These are phyloP conservation scores for Polydrusus tereticollis DNA, from an alignment of 2,888 invertebrate genomes.

Conservation along the genomic window DNA sequence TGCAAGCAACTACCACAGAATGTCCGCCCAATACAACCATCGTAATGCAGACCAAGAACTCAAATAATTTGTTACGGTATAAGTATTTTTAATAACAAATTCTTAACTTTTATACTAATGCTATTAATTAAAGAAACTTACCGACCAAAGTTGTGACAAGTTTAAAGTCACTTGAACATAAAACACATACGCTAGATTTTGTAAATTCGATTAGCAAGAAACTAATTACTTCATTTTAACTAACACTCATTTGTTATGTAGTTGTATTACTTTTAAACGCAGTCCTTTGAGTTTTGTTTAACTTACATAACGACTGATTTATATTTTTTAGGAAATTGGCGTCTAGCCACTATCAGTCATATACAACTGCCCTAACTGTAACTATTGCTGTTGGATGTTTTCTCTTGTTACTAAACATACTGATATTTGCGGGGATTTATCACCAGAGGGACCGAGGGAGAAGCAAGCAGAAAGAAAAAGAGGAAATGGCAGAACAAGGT, in stretches of 20 bases:
- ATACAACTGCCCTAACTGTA: conserved; percentile 89
- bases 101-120: no score
- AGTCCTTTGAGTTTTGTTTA: no score
- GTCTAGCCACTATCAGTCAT: conserved; percentile 88
- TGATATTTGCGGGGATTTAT: conserved; percentile 91
- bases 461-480: conserved; percentile 77
- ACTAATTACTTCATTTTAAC: no score
- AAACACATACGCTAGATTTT: no score
- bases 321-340: conserved; percentile 76
- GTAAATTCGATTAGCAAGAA: no score
- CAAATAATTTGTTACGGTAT: conserved; percentile 48
- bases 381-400: conserved; percentile 91
- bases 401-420: conserved; percentile 82
- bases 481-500: conserved; percentile 81
- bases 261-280: no score
- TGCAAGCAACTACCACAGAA: conserved; percentile 75
- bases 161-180: no score
- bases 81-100: background rate
- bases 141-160: no score
- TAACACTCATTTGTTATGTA: no score
- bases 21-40: conserved; percentile 77
- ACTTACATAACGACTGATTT: background rate
- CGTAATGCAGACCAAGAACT: conserved; percentile 47
- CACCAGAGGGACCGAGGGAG: conserved; percentile 81
- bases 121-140: background rate